Conservation (phyloP, 2,113 vertebrate species). For the Bos taurus region DNA sequence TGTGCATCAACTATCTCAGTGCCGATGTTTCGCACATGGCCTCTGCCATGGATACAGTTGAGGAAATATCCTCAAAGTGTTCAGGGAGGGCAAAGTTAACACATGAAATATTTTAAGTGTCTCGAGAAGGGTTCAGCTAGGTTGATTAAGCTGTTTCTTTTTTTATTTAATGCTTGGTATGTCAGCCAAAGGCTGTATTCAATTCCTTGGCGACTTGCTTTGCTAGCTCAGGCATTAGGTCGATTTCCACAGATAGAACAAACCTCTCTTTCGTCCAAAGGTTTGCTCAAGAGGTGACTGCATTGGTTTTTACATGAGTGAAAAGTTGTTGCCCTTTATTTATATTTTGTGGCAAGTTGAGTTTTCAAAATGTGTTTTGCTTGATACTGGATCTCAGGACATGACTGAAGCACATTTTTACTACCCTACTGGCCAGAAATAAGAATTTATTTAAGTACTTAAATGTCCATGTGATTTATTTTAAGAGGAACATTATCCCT, state of each 20-base stretch:
- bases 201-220: background rate
- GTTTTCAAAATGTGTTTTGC: background rate
- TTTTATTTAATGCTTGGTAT: background rate
- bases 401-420: background rate
- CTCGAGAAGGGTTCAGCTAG: background rate
- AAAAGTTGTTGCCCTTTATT: background rate
- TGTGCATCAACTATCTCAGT: background rate
- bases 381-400: constrained; percentile 24
- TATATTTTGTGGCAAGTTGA: background rate
- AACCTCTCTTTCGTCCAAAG: background rate
- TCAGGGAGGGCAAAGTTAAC: background rate
- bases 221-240: background rate
- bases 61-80: background rate
- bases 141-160: constrained; percentile 28
- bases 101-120: background rate
- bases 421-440: background rate
- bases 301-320: background rate
- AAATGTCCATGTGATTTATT: background rate
- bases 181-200: background rate
- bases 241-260: background rate
- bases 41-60: background rate
- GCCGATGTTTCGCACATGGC: background rate
- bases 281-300: background rate
- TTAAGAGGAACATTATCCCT: background rate
- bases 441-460: constrained; percentile 25